Evolutionary conservation across 2,888 invertebrate genomes (phyloP).

Genomic region (Pyrochroa serraticornis): DNA sequence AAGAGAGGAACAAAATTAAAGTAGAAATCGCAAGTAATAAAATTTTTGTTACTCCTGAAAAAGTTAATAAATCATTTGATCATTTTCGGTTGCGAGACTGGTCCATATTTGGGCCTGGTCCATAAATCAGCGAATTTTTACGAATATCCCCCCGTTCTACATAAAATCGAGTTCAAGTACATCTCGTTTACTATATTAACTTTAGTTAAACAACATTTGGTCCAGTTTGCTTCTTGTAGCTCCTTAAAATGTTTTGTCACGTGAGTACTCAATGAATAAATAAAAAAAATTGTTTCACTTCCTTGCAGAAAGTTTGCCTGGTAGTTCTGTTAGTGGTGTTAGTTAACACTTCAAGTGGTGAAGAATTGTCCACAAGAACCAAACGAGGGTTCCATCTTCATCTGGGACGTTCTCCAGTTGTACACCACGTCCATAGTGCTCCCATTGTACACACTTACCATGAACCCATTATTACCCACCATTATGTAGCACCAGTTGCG

Average conservation of each 20-base stretch:
- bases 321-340: not conserved
- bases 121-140: not conserved
- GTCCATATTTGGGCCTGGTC: not conserved
- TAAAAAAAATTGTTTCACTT: not conserved
- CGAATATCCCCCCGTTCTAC: slow-evolving; percentile 1
- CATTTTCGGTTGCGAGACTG: not conserved
- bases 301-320: not conserved
- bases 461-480: slow-evolving; percentile 10
- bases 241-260: slow-evolving; percentile 3
- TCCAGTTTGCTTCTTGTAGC: slow-evolving; percentile 9
- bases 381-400: slow-evolving; percentile 23
- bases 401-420: slow-evolving; percentile 14
- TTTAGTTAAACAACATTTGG: not conserved
- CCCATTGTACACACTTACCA: slow-evolving; percentile 24
- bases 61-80: too few species aligned
- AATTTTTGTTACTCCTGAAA: too few species aligned
- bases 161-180: slow-evolving; percentile 17
- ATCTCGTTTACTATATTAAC: slow-evolving; percentile 9
- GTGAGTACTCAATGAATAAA: too few species aligned
- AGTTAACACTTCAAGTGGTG: too few species aligned
- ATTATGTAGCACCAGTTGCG: slow-evolving; percentile 14
- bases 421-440: slow-evolving; percentile 18
- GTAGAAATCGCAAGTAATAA: too few species aligned
- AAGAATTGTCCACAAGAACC: not conserved
- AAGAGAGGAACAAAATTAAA: too few species aligned